A percentile compares a stretch with the other conserved stretches of the same genome.
Evolutionary conservation across 2,113 vertebrate species (phyloP).

Genomic region (Colinus virginianus): DNA sequence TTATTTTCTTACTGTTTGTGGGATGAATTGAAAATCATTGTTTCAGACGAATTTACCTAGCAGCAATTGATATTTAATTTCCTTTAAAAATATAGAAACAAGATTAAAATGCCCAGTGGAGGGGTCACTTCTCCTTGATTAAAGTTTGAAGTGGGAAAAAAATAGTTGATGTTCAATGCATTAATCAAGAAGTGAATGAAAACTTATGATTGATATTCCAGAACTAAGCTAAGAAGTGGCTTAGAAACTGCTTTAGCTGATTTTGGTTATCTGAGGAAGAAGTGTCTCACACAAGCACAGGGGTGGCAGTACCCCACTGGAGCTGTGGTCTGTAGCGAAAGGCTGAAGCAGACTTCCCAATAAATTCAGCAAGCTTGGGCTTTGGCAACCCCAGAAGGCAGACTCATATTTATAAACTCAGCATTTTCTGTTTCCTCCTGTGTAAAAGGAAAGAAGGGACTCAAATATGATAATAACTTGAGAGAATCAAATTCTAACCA

Average conservation of each 20-base stretch:
- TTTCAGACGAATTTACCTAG: constrained; percentile 42
- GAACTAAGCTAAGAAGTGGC: constrained; percentile 12
- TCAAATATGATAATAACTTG: background rate
- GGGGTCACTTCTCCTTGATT: constrained; percentile 49
- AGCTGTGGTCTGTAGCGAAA: background rate
- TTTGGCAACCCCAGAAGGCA: fast-evolving
- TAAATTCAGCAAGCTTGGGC: background rate
- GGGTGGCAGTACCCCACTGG: background rate
- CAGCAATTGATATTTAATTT: constrained; percentile 68
- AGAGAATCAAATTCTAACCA: background rate
- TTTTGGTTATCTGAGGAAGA: constrained; percentile 23
- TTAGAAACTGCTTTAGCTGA: constrained; percentile 26
- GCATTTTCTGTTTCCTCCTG: background rate
- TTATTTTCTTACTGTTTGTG: constrained; percentile 71
- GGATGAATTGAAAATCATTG: constrained; percentile 41
- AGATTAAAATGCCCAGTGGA: constrained; percentile 50
- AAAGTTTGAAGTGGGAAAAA: constrained; percentile 48
- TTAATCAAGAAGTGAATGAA: constrained; percentile 63
- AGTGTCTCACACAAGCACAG: background rate
- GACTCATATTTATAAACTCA: background rate
- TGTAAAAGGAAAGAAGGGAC: background rate
- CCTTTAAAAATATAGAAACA: constrained; percentile 62
- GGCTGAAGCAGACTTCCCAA: background rate
- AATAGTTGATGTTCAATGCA: constrained; percentile 8
- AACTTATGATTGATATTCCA: background rate